Conservation (phyloP, 2,113 vertebrate genomes). For the Limnothrissa miodon region DNA sequence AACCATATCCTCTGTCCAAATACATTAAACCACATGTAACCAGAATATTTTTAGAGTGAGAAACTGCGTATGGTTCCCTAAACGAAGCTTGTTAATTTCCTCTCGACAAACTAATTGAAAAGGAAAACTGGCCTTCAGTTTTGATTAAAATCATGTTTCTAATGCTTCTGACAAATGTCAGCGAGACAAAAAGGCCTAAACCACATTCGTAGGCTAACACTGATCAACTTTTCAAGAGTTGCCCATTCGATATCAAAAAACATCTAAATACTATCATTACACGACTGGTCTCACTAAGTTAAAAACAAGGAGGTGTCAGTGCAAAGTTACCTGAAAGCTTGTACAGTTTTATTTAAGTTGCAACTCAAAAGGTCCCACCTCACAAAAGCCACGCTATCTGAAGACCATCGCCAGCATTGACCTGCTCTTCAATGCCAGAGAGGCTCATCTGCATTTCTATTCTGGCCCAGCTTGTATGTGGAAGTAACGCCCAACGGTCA, state of each 20-base stretch:
- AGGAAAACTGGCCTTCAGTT: too few species aligned
- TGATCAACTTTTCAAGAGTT: neutral
- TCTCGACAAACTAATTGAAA: too few species aligned
- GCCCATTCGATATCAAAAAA: neutral
- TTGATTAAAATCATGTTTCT: too few species aligned
- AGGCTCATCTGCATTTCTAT: conserved; percentile 88
- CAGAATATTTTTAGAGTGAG: too few species aligned
- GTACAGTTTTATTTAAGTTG: conserved; percentile 28
- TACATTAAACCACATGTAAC: too few species aligned
- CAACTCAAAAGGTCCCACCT: conserved; percentile 33
- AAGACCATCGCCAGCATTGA: conserved; percentile 77
- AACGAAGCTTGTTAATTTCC: too few species aligned
- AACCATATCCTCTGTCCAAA: too few species aligned
- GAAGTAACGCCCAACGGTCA: conserved; percentile 82
- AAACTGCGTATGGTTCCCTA: too few species aligned
- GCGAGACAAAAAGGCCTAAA: too few species aligned
- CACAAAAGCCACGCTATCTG: conserved; percentile 69
- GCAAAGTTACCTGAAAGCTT: conserved; percentile 25
- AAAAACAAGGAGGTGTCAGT: neutral
- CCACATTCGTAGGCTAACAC: neutral
- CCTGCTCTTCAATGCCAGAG: conserved; percentile 78
- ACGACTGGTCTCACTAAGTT: neutral
- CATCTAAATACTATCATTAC: neutral
- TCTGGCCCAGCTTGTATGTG: conserved; percentile 81
- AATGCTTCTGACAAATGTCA: too few species aligned